Percentiles rank a stretch among this genome's conserved stretches.
Evolutionary conservation across 2,797 vertebrate species (phyloP).

Genomic region (Huso huso): DNA sequence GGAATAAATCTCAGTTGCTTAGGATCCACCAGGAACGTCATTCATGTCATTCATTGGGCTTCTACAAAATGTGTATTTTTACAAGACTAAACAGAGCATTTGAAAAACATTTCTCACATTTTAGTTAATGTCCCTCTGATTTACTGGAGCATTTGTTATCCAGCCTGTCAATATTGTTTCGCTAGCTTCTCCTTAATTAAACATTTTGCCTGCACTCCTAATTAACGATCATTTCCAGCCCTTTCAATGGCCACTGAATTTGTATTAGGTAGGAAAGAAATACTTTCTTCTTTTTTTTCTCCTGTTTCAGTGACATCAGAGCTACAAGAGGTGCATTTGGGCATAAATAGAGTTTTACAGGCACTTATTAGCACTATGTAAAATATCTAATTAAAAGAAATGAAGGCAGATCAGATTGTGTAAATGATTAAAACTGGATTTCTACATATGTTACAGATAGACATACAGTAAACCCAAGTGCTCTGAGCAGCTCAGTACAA

Average conservation of each 20-base stretch:
- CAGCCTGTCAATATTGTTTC: constrained; percentile 40
- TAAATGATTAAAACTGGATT: no score
- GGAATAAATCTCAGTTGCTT: constrained; percentile 21
- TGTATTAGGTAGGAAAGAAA: constrained; percentile 64
- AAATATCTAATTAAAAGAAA: constrained; percentile 63
- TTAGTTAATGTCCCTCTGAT: constrained; percentile 37
- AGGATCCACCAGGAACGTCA: constrained; percentile 32
- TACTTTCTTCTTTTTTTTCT: constrained; percentile 46
- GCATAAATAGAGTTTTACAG: constrained; percentile 63
- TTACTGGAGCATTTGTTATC: constrained; percentile 31
- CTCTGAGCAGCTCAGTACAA: no score
- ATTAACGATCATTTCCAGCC: constrained; percentile 72
- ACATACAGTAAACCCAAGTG: no score
- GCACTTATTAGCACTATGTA: constrained; percentile 58
- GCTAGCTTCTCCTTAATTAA: constrained; percentile 60
- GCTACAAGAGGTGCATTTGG: constrained; percentile 42
- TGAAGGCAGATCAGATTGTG: constrained; percentile 42
- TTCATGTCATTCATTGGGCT: constrained; percentile 36
- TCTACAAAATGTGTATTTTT: constrained; percentile 50
- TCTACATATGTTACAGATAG: no score
- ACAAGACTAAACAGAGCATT: constrained; percentile 49
- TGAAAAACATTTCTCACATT: constrained; percentile 60
- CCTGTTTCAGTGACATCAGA: constrained; percentile 45
- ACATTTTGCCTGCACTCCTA: constrained; percentile 59
- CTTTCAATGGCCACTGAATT: constrained; percentile 62